Base-by-base conservation (phyloP, 1,140 invertebrate genomes). In the Micrasema longulum region DNA sequence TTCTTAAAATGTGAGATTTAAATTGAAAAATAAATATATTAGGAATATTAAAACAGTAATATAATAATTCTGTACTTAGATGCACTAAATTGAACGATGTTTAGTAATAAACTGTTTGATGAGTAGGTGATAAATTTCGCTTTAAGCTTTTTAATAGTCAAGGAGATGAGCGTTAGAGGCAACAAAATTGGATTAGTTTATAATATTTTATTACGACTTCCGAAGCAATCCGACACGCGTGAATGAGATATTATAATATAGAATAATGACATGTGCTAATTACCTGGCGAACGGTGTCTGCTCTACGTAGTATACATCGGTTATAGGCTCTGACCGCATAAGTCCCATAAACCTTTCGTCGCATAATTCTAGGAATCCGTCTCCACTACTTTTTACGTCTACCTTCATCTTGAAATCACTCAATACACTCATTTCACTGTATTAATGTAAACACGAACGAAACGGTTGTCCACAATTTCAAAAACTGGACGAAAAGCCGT, bases 231-330 rank as follows among this genome's bases (percentile, higher is more conserved):
- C 38, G 38, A 6, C 14, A 41, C 38, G 6, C 1, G 38, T 41
- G 11, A n/a, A 41, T 41, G 38, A 12, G 1, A 12, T 41, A 12
- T 41, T 41, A 1, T 41, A 1, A 41, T 41, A 41, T 12, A 41
- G n/a, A n/a, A n/a, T n/a, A n/a, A n/a, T n/a, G n/a, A 57, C 53
- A 55, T 55, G 53, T 57, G 53, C 79, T 81, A n/a, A n/a, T 69
- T 69, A 90, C 89, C 89, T 90, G 85, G 89, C 89, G 85, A 90
- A 90, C 76, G 89, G 89, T 80, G 88, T 89, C 79, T 89, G 89
- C 78, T 90, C 89, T 77, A 90, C 88, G 79, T 89, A 86, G 81
- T 90, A 90, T 69, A 89, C 86, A 77, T 88, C 86, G 74, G 87
- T 86, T 80, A 90, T 90, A 72, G 88, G 87, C 78, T 88, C 86